phyloP scores from a whole-genome alignment of 2,797 vertebrate species.

The Bryconaethiops microstoma region DNA sequence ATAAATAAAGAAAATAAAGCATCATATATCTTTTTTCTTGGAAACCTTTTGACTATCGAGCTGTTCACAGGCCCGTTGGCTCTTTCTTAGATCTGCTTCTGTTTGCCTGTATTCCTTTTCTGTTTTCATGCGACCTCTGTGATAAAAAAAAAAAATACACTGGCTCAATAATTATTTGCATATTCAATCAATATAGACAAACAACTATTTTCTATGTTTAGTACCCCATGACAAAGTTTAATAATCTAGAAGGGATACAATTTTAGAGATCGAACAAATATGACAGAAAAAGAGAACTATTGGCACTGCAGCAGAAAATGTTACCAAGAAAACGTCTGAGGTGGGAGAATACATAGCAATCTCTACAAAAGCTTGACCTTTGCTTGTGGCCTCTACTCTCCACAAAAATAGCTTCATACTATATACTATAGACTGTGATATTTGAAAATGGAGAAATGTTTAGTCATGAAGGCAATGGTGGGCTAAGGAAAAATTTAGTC shows the following conservation, averaged over 20 bases:
- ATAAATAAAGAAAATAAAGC: not conserved
- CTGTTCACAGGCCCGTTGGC: constrained; percentile 91
- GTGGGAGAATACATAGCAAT: no score
- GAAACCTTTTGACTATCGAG: constrained; percentile 90
- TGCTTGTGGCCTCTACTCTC: no score
- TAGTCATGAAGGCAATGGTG: no score
- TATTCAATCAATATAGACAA: not conserved
- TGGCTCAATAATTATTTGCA: not conserved
- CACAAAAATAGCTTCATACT: no score
- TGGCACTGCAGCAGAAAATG: no score
- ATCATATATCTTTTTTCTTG: not conserved
- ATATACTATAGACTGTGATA: no score
- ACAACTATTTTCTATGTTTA: not conserved
- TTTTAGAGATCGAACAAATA: no score
- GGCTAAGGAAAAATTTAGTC: no score
- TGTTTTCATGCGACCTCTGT: constrained; percentile 86
- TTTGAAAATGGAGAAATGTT: no score
- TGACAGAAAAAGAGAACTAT: no score
- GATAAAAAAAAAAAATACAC: constrained; percentile 18
- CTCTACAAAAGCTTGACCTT: no score
- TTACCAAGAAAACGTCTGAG: no score
- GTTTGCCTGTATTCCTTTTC: constrained; percentile 90
- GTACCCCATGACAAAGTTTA: not conserved
- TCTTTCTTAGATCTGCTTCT: constrained; percentile 88
- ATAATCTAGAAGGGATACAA: not conserved